Base-by-base conservation (phyloP, 2,113 vertebrate genomes). In the Amphiprion percula region DNA sequence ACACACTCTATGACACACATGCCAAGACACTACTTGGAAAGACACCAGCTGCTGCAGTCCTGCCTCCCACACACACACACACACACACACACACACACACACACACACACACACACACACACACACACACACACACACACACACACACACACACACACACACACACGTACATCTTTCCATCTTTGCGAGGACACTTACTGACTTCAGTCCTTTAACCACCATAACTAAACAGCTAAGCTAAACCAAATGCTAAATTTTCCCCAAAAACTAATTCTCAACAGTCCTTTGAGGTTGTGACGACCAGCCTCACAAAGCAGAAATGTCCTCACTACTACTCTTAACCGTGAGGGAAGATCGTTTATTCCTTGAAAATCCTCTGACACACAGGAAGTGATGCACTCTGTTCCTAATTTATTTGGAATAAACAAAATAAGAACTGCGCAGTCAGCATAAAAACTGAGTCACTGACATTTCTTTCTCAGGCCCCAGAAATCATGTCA, bases 21-120 rank as follows among this genome's bases (percentile, higher is more conserved):
- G 49, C 61, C 37, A 47, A 77, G 12, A 14, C 26, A 0, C 41
- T 52, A 50, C 19, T 74, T 44, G 84, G 79, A 90, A 23, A 72
- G 50, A 76, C 79, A 90, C 21, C 89, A 90, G 88, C 85, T 88
- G 86, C 69, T 70, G 68, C 46, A 64, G 41, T 60, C 37, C 33
- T 11, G 30, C 19, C 53, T 72, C 59, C 19, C 63, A 67, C 62
- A 44, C 54, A 10, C 71, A 77, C 59, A 55, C 50, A 5, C 5
- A 54, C 54, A 39, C 59, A 52, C 21, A 21, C 63, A 67, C 62
- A 44, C 54, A 10, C 71, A 77, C 59, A 47, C 63, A 67, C 62
- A 44, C 54, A 10, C 71, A 77, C 59, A 55, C 63, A 67, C 62
- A 44, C 54, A 10, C 71, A 77, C 59, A 55, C 63, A 67, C 62